Percentiles rank a stretch among this genome's conserved stretches.
Evolutionary conservation across 2,113 vertebrate species (phyloP).

Genomic region (Petromus typicus): DNA sequence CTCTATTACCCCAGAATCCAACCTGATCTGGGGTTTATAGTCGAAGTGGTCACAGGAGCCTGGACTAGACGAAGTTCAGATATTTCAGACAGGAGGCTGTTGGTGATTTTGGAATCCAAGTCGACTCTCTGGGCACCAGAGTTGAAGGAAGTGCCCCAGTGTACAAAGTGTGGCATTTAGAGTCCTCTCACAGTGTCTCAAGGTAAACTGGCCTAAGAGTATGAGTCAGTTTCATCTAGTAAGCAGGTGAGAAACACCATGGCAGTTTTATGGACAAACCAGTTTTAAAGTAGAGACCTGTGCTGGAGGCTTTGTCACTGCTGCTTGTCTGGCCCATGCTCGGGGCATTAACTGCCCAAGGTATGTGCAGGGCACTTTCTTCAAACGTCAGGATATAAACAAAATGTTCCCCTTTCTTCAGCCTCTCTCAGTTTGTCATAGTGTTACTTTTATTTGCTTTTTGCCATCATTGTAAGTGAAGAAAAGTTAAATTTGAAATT

Average conservation of each 20-base stretch:
- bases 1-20: background rate
- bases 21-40: background rate
- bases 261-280: background rate
- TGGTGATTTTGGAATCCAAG: background rate
- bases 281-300: background rate
- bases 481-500: background rate
- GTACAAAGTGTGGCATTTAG: background rate
- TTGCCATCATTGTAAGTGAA: background rate
- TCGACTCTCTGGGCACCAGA: background rate
- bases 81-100: background rate
- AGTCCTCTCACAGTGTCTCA: background rate
- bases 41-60: background rate
- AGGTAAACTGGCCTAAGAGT: background rate
- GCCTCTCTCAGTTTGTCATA: background rate
- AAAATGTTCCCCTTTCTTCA: background rate
- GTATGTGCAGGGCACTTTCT: background rate
- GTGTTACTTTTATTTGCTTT: background rate
- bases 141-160: background rate
- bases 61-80: background rate
- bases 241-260: background rate
- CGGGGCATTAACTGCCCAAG: background rate
- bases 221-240: background rate
- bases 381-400: background rate
- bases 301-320: background rate
- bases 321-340: background rate